These are phyloP conservation scores for Metacarcinus magister DNA, from an alignment of 2,888 invertebrate genomes.

Conservation along the genomic window DNA sequence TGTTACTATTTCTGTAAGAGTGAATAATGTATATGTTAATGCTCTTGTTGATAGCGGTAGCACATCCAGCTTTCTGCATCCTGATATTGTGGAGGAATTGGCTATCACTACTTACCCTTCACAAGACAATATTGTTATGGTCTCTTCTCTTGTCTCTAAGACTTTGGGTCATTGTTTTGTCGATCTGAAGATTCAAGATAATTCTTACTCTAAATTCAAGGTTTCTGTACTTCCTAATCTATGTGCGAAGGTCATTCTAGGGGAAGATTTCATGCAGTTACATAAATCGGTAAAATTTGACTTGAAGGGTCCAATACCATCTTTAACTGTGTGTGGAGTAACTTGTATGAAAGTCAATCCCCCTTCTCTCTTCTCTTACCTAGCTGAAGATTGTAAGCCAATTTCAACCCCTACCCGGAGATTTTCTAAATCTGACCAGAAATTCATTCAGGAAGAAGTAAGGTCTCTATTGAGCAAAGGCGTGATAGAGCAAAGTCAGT, in stretches of 20 bases:
- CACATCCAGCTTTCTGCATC: slow-evolving; percentile 8
- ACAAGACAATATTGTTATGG: slow-evolving; percentile 30
- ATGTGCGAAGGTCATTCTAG: background rate
- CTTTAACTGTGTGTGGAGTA: slow-evolving; percentile 39
- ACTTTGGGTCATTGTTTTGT: slow-evolving; percentile 29
- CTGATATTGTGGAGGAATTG: slow-evolving; percentile 5
- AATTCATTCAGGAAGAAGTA: slow-evolving; percentile 37
- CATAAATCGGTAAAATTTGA: slow-evolving; percentile 20
- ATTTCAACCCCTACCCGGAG: background rate
- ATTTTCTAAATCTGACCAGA: slow-evolving; percentile 34
- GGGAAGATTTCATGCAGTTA: slow-evolving; percentile 44
- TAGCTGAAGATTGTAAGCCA: slow-evolving; percentile 19
- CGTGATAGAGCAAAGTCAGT: slow-evolving; percentile 81
- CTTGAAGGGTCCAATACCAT: background rate
- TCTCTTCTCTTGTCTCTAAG: background rate
- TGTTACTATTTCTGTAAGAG: background rate
- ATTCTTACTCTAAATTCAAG: slow-evolving; percentile 10
- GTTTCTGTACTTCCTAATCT: slow-evolving; percentile 2
- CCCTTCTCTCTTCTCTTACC: background rate
- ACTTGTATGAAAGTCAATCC: background rate
- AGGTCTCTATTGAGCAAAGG: slow-evolving; percentile 9
- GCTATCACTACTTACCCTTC: slow-evolving; percentile 13
- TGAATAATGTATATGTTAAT: background rate
- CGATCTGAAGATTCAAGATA: background rate
- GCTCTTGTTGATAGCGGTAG: slow-evolving; percentile 55